These are phyloP conservation scores for Acronicta leporina DNA, from an alignment of 2,888 invertebrate genomes.

Conservation along the genomic window DNA sequence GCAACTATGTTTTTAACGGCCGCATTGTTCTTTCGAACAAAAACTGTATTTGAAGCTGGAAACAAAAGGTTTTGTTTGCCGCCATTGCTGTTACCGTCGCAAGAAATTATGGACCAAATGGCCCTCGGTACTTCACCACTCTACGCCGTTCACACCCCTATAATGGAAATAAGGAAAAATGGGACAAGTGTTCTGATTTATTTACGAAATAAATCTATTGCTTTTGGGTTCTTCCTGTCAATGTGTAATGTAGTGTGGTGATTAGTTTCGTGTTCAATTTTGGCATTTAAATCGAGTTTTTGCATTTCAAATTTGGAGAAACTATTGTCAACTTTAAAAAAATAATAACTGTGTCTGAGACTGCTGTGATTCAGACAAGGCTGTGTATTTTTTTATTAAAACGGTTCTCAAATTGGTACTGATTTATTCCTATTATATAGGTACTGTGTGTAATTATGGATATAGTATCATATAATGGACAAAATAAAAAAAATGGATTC, in stretches of 20 bases:
- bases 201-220: slow-evolving; percentile 29
- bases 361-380: too few relatives aligned
- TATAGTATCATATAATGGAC: too few relatives aligned
- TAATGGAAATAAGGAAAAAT: slow-evolving; percentile 42
- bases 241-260: neutral
- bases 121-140: slow-evolving; percentile 35
- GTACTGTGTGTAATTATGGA: too few relatives aligned
- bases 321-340: too few relatives aligned
- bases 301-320: too few relatives aligned
- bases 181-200: slow-evolving; percentile 33
- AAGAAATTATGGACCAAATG: slow-evolving; percentile 52
- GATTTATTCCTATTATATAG: too few relatives aligned
- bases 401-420: too few relatives aligned
- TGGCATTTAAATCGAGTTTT: too few relatives aligned
- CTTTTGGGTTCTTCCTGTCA: slow-evolving; percentile 10
- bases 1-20: slow-evolving; percentile 46
- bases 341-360: too few relatives aligned
- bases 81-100: slow-evolving; percentile 40
- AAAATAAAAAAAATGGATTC: too few relatives aligned
- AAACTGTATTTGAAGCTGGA: slow-evolving; percentile 48
- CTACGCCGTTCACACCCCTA: slow-evolving; percentile 26
- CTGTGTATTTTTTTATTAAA: too few relatives aligned
- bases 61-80: slow-evolving; percentile 52
- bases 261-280: neutral
- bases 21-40: slow-evolving; percentile 50